Evolutionary conservation across 2,888 invertebrate species (phyloP).

Genomic region (Crematogaster levior): DNA sequence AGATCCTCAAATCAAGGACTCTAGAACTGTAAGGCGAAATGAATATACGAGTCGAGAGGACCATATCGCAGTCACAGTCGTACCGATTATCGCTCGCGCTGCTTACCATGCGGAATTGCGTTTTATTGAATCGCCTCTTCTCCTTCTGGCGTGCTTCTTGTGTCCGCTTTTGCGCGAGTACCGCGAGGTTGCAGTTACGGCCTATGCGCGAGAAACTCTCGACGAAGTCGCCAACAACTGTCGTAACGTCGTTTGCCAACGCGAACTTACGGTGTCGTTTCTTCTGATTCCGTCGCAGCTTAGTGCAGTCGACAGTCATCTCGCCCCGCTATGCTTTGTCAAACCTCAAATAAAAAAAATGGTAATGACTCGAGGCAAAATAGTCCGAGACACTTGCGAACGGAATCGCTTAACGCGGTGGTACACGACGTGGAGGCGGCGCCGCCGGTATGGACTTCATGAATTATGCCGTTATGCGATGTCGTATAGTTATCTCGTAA

Average conservation of each 20-base stretch:
- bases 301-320: background rate
- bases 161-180: background rate
- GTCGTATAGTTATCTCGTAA: conserved; percentile 45
- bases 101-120: conserved; percentile 34
- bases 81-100: background rate
- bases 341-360: background rate
- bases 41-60: conserved; percentile 9
- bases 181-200: conserved; percentile 2
- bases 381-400: background rate
- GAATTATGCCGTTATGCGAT: conserved; percentile 43
- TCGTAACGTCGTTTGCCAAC: conserved; percentile 28
- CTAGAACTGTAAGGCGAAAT: conserved; percentile 22
- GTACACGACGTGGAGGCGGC: background rate
- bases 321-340: background rate
- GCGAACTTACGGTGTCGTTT: conserved; percentile 16
- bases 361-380: conserved; percentile 2
- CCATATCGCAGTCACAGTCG: background rate
- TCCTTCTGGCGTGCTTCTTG: background rate
- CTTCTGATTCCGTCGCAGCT: background rate
- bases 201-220: background rate
- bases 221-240: conserved; percentile 23
- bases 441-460: background rate
- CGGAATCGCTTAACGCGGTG: background rate
- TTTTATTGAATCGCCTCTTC: conserved; percentile 30
- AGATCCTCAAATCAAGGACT: conserved; percentile 56